Base-by-base conservation (phyloP, 1,140 invertebrate species). In the Bathynomus jamesi region DNA sequence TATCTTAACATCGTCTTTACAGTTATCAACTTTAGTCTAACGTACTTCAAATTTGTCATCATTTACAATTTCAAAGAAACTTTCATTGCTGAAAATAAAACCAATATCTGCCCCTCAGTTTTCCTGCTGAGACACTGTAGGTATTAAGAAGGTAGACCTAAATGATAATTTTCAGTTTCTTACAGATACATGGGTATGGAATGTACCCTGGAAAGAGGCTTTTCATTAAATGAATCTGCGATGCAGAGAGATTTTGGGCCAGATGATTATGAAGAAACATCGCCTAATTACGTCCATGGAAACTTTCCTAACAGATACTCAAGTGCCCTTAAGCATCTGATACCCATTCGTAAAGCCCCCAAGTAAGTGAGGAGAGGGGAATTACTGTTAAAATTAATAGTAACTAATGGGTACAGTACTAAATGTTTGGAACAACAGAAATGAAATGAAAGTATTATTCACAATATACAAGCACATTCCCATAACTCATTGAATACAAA, bases 101-200 rank as follows among this genome's bases (percentile, higher is more conserved):
- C 5, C 21, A 2, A 53, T 53, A 17, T 40, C 17, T 17, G 21
- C 21, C 21, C 21, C 21, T 53, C 11, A 53, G 40, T 53, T 53
- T 53, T 40, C 32, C 1, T 53, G 13, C 40, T 53, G 21, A 17
- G 40, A 17, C 40, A 53, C 21, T 53, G 40, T 5, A 53, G 13
- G 5, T 53, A 5, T 21, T 17, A 53, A 21, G 11, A 53, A 53
- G 13, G 40, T 5, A 17, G 40, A 53, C 21, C 13, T 5, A 17
- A 53, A 53, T 53, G 1, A 7, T 21, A 2, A 17, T 53, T 17
- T 53, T 53, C 21, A 3, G 13, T 21, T 4, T 4, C 30, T 69
- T 61, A 25, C 60, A 77, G 76, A 61, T 77, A 74, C 53, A 77
- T 77, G 76, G 76, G 72, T n/a, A 70, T 74, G 75, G 78, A 74